Conservation (phyloP, 2,113 vertebrate genomes). For the Gymnogyps californianus region DNA sequence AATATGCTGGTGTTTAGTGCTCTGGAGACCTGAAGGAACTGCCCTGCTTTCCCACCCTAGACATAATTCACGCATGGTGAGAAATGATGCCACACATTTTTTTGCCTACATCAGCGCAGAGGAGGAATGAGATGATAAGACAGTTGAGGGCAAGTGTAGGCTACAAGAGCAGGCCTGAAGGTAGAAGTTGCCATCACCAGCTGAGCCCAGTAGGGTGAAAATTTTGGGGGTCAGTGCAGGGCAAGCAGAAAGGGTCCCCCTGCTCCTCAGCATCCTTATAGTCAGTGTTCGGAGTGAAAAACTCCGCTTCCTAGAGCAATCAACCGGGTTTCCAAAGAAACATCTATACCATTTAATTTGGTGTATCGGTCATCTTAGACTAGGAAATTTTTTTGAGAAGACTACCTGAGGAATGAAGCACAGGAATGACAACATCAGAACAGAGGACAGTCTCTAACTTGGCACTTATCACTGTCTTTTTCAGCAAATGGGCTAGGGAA, state of each 20-base stretch:
- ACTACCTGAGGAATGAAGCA: neutral
- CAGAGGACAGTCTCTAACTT: neutral
- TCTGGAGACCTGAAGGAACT: neutral
- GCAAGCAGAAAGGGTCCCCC: neutral
- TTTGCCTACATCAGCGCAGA: neutral
- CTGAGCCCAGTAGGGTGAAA: neutral
- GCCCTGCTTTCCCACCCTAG: neutral
- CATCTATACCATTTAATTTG: neutral
- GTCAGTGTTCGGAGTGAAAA: neutral
- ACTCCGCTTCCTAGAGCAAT: neutral
- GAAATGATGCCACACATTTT: neutral
- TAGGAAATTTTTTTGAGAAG: neutral
- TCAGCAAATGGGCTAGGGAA: neutral
- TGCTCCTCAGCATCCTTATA: neutral
- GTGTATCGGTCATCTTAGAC: neutral
- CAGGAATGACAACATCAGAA: neutral
- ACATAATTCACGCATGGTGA: neutral
- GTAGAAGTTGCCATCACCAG: neutral
- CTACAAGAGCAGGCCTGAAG: neutral
- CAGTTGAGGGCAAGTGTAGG: neutral
- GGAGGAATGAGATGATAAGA: neutral
- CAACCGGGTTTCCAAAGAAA: neutral
- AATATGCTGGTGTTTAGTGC: neutral
- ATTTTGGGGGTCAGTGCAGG: neutral
- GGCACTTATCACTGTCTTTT: fast-evolving